phyloP scores from a whole-genome alignment of 2,113 vertebrate genomes.

The Centropristis striata region DNA sequence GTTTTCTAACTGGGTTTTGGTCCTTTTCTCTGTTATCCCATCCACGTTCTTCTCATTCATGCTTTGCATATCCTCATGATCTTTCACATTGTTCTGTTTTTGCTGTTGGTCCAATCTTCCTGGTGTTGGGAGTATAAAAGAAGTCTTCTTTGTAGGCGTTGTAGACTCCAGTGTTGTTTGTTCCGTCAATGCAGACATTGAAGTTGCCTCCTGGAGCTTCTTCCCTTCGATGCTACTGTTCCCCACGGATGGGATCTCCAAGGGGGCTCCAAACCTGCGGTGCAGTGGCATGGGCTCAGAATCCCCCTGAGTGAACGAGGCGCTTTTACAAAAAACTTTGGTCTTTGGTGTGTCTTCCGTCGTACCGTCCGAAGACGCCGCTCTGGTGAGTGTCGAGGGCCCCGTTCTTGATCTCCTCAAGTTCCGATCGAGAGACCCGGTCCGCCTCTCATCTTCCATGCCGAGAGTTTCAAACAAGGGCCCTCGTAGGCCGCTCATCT shows the following conservation, averaged over 20 bases:
- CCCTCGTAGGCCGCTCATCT: constrained; percentile 94
- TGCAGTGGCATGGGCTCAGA: constrained; percentile 90
- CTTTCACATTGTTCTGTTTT: constrained; percentile 32
- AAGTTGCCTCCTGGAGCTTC: constrained; percentile 89
- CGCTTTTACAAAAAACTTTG: constrained; percentile 89
- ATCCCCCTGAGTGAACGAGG: constrained; percentile 93
- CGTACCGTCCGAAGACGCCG: constrained; percentile 89
- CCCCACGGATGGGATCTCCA: constrained; percentile 90
- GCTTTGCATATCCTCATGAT: constrained; percentile 18
- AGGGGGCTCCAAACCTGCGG: constrained; percentile 91
- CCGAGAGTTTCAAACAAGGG: constrained; percentile 94
- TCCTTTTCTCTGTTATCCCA: constrained; percentile 47
- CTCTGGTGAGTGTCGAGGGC: constrained; percentile 82
- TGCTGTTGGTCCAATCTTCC: constrained; percentile 57
- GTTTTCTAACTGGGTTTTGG: constrained; percentile 51
- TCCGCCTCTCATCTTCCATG: constrained; percentile 83
- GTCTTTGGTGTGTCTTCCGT: constrained; percentile 79
- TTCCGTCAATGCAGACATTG: constrained; percentile 89
- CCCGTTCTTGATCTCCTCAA: constrained; percentile 78
- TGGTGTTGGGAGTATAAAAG: constrained; percentile 51
- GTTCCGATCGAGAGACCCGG: constrained; percentile 71
- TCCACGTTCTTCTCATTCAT: constrained; percentile 16
- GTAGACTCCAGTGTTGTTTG: constrained; percentile 71
- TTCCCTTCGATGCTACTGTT: constrained; percentile 73
- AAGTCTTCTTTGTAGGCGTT: constrained; percentile 42